phyloP scores from a whole-genome alignment of 2,888 invertebrate genomes.

The Dermolepida albohirtum region DNA sequence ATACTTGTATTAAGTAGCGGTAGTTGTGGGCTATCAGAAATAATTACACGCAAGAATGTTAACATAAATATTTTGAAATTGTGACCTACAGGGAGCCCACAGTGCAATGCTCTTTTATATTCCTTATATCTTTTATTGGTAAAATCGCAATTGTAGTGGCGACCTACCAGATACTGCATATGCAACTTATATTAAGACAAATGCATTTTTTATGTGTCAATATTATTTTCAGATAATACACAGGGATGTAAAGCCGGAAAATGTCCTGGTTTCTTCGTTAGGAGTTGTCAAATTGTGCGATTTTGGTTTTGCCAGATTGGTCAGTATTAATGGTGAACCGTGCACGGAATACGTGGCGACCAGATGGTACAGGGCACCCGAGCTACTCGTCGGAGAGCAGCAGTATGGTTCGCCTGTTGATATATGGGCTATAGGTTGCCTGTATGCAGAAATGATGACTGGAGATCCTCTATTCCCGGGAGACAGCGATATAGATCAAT shows the following conservation, averaged over 20 bases:
- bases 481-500: conserved; percentile 90
- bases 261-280: conserved; percentile 82
- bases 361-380: conserved; percentile 90
- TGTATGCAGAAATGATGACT: conserved; percentile 87
- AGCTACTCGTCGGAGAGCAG: conserved; percentile 84
- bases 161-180: too few species aligned
- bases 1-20: too few species aligned
- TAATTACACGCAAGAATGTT: too few species aligned
- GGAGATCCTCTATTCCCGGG: conserved; percentile 90
- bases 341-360: conserved; percentile 94
- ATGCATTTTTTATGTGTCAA: too few species aligned
- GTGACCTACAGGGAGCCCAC: too few species aligned
- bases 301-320: conserved; percentile 86
- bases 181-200: too few species aligned
- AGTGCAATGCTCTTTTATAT: too few species aligned
- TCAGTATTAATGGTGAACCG: conserved; percentile 79
- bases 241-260: conserved; percentile 90
- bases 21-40: too few species aligned
- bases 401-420: conserved; percentile 81
- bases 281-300: conserved; percentile 92
- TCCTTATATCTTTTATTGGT: too few species aligned
- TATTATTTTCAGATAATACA: conserved; percentile 77
- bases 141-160: too few species aligned
- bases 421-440: conserved; percentile 89
- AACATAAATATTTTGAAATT: too few species aligned